These are phyloP conservation scores for Eutrigla gurnardus DNA, from an alignment of 2,797 vertebrate genomes.

Conservation along the genomic window DNA sequence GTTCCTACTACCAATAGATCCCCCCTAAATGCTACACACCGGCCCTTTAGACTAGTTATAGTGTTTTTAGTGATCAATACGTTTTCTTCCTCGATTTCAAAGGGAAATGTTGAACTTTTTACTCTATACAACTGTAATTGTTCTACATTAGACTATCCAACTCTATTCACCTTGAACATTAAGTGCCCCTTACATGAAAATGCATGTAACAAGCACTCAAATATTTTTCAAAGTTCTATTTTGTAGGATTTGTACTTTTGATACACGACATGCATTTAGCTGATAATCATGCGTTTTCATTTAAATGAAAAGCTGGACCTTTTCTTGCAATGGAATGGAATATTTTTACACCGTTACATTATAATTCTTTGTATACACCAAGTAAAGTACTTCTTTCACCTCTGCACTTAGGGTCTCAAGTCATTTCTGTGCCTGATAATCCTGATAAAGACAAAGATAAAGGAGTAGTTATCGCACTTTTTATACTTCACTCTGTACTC, in stretches of 20 bases:
- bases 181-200: not conserved
- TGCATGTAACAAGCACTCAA: not conserved
- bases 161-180: not conserved
- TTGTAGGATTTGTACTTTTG: not conserved
- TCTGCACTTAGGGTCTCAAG: not conserved
- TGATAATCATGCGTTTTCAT: not conserved
- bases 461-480: constrained; percentile 45
- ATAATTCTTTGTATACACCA: not conserved
- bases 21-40: too few species aligned
- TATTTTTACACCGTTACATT: not conserved
- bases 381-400: too few species aligned
- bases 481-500: constrained; percentile 36
- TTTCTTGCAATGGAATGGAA: not conserved
- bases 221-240: not conserved
- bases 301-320: not conserved
- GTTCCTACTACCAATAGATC: not conserved
- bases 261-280: not conserved
- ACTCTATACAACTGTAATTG: not conserved
- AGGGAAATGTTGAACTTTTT: not conserved
- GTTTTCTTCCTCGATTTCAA: not conserved
- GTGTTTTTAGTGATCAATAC: not conserved
- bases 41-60: not conserved
- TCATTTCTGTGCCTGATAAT: constrained; percentile 22
- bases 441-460: constrained; percentile 42
- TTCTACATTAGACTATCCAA: not conserved